These are phyloP conservation scores for Theodoxus fluviatilis DNA, from an alignment of 2,888 invertebrate genomes.

Conservation along the genomic window DNA sequence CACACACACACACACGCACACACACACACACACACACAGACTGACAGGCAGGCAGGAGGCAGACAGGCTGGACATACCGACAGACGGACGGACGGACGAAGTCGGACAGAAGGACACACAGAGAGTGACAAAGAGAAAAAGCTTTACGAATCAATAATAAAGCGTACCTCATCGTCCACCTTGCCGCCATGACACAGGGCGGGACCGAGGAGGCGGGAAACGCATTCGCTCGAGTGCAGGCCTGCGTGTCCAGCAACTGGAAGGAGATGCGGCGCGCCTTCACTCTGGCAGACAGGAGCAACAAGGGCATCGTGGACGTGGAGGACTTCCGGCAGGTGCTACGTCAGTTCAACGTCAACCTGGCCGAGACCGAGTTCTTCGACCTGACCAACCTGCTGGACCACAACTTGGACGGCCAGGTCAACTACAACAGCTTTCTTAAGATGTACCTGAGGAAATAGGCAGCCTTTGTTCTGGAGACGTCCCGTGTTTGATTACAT, in stretches of 20 bases:
- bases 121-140: no score
- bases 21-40: no score
- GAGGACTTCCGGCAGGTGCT: constrained; percentile 55
- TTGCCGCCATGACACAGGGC: constrained; percentile 25
- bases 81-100: no score
- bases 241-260: constrained; percentile 56
- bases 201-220: constrained; percentile 25
- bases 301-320: constrained; percentile 44
- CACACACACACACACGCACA: no score
- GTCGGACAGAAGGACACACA: no score
- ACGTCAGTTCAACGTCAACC: constrained; percentile 54
- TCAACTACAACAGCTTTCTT: constrained; percentile 62
- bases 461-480: no score
- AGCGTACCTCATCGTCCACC: no score
- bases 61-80: no score
- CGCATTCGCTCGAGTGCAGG: constrained; percentile 47
- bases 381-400: constrained; percentile 57
- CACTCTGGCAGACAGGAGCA: constrained; percentile 44
- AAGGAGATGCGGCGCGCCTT: constrained; percentile 61
- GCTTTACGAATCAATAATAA: no score
- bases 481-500: no score
- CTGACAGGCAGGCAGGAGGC: no score
- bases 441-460: no score
- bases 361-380: constrained; percentile 61
- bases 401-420: constrained; percentile 47